Conservation (phyloP, 64 coral and sea anemone species). For the Actinia tenebrosa region DNA sequence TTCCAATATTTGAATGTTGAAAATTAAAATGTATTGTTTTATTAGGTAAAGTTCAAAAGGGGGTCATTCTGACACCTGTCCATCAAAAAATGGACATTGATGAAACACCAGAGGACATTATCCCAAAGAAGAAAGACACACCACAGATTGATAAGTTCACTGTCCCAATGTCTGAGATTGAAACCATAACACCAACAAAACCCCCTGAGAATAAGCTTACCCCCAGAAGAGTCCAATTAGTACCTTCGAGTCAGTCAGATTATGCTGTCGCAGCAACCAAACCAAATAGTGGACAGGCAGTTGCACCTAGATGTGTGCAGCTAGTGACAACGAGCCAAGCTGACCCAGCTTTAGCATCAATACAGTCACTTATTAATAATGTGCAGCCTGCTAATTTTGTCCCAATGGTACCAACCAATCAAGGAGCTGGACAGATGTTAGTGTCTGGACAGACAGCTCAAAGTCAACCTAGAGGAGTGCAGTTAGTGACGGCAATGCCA, state of each 20-base stretch:
- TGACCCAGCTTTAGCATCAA: background rate
- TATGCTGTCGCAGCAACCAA: background rate
- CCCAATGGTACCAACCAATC: background rate
- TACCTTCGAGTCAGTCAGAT: background rate
- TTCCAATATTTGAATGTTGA: background rate
- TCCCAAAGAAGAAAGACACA: constrained; percentile 32
- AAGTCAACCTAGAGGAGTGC: constrained; percentile 5
- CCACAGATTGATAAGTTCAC: constrained; percentile 30
- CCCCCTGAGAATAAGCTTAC: background rate
- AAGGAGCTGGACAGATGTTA: background rate
- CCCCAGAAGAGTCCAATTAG: constrained; percentile 27
- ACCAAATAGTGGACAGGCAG: background rate
- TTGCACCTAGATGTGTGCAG: background rate
- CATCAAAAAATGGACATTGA: constrained; percentile 11
- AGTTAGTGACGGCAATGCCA: background rate
- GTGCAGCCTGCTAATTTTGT: background rate
- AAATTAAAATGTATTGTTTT: constrained; percentile 1
- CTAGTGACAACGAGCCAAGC: background rate
- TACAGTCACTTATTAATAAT: background rate
- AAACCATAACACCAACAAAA: constrained; percentile 46
- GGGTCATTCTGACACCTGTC: background rate
- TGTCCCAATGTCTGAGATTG: constrained; percentile 20
- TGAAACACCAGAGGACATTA: background rate
- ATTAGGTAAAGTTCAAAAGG: constrained; percentile 28
- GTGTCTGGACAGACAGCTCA: background rate